Base-by-base conservation (phyloP, 2,797 vertebrate genomes). In the Amniataba percoides region DNA sequence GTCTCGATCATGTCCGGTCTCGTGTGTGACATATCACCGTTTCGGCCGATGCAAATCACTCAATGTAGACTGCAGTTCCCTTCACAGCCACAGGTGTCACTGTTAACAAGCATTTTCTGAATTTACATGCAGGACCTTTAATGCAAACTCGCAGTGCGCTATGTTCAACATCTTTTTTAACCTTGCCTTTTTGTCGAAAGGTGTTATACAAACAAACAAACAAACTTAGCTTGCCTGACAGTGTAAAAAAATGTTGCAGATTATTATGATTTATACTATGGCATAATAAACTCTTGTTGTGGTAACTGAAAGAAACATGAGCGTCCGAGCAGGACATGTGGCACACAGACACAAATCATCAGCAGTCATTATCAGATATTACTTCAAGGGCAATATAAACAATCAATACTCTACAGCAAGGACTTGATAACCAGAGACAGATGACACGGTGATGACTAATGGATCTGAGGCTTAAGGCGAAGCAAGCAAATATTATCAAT, bases 401-500 rank as follows among this genome's bases (percentile, higher is more conserved):
- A 74, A 52, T 48, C 42, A 52, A 16, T 66, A 45, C 52, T 62
- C 53, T 31, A 63, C n/a, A 16, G 40, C 53, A 40, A 40, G 78
- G 53, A 45, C 67, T 72, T 64, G 21, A 67, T 67, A 85, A 71
- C 34, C 68, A 11, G 15, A 64, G 25, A 21, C 56, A 61, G 31
- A 84, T 88, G 85, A 88, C 60, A 82, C 52, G 45, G 23, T 74
- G 68, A 27, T 67, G 77, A 73, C 71, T 53, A 40, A 70, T 62
- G 55, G 66, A 46, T 74, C 23, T 36, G 71, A 71, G 59, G 62
- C 74, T 74, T 78, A 43, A 27, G 36, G 12, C 4, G 8, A 55
- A 55, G 34, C 21, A 82, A 89, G 86, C 62, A 73, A 89, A 63
- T 68, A 87, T 88, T 74, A 89, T 87, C 71, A 84, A 67, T 88